Evolutionary conservation across 2,797 vertebrate species (phyloP).

Genomic region (Melanogrammus aeglefinus): DNA sequence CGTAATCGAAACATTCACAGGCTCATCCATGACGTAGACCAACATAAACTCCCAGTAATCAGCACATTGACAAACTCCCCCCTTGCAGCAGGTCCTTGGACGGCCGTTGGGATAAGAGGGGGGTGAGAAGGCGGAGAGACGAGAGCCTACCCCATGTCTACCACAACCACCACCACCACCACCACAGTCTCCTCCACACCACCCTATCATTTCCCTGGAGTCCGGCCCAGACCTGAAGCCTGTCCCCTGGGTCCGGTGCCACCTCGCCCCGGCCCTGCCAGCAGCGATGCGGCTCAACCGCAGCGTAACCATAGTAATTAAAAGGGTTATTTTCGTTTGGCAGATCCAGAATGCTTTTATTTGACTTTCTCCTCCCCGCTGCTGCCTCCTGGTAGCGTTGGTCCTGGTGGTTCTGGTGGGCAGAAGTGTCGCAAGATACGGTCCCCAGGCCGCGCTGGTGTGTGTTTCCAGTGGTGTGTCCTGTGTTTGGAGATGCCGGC

Average conservation of each 20-base stretch:
- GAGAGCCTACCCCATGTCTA: not conserved
- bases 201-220: slow-evolving; percentile 7
- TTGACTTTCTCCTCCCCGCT: not conserved
- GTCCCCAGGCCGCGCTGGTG: not conserved
- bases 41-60: not conserved
- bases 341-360: not conserved
- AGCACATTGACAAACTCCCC: not conserved
- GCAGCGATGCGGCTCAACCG: not conserved
- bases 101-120: not conserved
- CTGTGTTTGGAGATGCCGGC: not conserved
- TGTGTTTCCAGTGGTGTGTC: not conserved
- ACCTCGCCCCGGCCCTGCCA: not conserved
- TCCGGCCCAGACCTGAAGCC: not conserved
- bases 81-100: not conserved
- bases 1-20: not conserved
- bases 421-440: slow-evolving; percentile 1
- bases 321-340: slow-evolving; percentile 2
- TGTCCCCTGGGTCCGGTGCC: not conserved
- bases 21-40: not conserved
- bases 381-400: not conserved
- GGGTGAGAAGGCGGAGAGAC: not conserved
- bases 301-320: slow-evolving; percentile 1
- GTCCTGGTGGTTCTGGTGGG: slow-evolving; percentile 7
- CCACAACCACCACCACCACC: slow-evolving; percentile 18
- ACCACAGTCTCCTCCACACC: slow-evolving; percentile 12